Evolutionary conservation across 2,797 vertebrate species (phyloP), one percentile per base, ranked within the genome.

Genomic region (Chromobotia macracanthus): DNA sequence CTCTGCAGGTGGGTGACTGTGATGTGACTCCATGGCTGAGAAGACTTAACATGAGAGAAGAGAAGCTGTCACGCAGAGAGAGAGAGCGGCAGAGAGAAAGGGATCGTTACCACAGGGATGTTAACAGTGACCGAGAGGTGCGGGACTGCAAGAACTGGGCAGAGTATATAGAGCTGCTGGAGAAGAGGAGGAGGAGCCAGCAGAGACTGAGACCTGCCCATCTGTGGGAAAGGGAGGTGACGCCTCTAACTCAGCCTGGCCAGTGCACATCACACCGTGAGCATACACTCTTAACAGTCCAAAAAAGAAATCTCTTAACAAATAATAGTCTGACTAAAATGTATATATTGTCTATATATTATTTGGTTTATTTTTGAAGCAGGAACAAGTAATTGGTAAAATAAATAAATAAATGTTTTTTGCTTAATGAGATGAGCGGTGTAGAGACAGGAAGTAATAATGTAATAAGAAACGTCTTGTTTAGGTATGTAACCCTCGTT

Each of bases 111-210:
- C 88, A 83, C 55, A 58, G 86, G 77, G 91, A 92, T 0, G 50
- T 95, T 68, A 96, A 95, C 18, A 79, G 83, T 0, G 95, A 98
- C 88, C 88, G 61, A 25, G 91, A 94, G 90, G 95, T 97, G 48
- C 91, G 63, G 72, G 35, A 12, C 18, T 99, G 97, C 90, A 91
- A 91, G 66, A 95, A 87, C 91, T 99, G 97, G 97, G 84, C 35
- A 0, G 95, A 97, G 56, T 98, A 97, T 88, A 95, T 92, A 60
- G 84, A 90, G 61, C 92, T 98, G 68, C 70, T 95, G 91, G 86
- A 84, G 71, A 87, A 86, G 68, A 91, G 92, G 83, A 89, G 87
- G 2, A 86, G 81, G 82, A 83, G 72, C 81, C 83, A 50, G 19
- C 72, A 48, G 38, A 83, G 70, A 63, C 87, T 85, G 3, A 86